Percentiles rank a stretch among this genome's conserved stretches.
Evolutionary conservation across 2,888 invertebrate genomes (phyloP).

Genomic region (Halictus ligatus): DNA sequence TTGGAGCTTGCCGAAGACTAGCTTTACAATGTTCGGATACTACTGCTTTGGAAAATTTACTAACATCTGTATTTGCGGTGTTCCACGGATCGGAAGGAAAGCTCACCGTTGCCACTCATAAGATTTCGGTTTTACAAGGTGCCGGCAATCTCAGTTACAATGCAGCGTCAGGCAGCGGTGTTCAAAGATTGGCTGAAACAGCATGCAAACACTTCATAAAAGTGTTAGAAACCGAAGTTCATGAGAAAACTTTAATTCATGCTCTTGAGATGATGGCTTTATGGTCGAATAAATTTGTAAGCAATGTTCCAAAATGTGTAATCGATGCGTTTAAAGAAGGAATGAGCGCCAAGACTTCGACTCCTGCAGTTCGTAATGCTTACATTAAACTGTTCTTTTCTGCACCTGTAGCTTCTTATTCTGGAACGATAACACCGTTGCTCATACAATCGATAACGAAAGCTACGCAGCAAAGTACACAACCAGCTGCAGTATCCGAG

Average conservation of each 20-base stretch:
- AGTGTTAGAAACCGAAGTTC: slow-evolving; percentile 94
- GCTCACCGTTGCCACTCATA: slow-evolving; percentile 94
- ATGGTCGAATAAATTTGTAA: slow-evolving; percentile 90
- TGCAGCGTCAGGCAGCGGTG: slow-evolving; percentile 87
- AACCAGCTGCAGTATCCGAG: slow-evolving; percentile 89
- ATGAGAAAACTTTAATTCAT: slow-evolving; percentile 94
- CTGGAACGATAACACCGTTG: slow-evolving; percentile 85
- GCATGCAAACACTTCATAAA: slow-evolving; percentile 90
- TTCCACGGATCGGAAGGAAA: slow-evolving; percentile 96
- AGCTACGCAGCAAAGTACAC: slow-evolving; percentile 90
- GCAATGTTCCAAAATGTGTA: slow-evolving; percentile 88
- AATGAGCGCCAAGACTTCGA: slow-evolving; percentile 90
- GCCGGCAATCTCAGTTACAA: slow-evolving; percentile 91
- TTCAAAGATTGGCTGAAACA: slow-evolving; percentile 87
- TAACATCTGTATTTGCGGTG: slow-evolving; percentile 90
- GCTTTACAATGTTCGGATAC: slow-evolving; percentile 90
- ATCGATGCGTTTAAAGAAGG: slow-evolving; percentile 91
- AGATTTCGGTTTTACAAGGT: slow-evolving; percentile 93
- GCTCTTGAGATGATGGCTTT: slow-evolving; percentile 92
- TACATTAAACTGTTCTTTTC: slow-evolving; percentile 90
- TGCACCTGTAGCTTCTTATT: slow-evolving; percentile 70
- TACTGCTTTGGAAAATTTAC: slow-evolving; percentile 88
- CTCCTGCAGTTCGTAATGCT: slow-evolving; percentile 90
- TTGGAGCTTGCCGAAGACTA: slow-evolving; percentile 89
- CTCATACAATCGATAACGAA: slow-evolving; percentile 90